Base-by-base conservation (phyloP, 2,797 vertebrate species). In the Macropodus opercularis region DNA sequence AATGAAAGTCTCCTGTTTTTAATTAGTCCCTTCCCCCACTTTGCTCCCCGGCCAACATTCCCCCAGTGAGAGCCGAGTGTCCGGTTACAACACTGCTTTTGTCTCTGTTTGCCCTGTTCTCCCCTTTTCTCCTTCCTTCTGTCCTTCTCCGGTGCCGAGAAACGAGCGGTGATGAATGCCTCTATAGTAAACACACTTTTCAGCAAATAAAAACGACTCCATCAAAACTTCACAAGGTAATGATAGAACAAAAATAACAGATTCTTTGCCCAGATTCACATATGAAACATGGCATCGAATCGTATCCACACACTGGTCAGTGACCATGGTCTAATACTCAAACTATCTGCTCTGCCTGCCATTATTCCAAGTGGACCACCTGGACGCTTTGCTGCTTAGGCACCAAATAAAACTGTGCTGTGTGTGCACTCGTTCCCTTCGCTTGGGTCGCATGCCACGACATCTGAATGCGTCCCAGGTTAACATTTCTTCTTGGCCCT, bases 1-100 rank as follows among this genome's bases (percentile, higher is more conserved):
- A 84, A 72, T 38, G 59, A 72, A 72, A 77, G 62, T 66, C 75
- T 79, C 75, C 73, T 83, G 80, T 87, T 88, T 90, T 89, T 90
- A 90, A 90, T 90, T 83, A 88, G 42, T 60, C 69, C 61, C 77
- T 15, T 32, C 72, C 77, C 64, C 76, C 53, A 32, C 72, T 62
- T 73, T 31, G 55, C 76, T 55, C 69, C 60, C 44, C 39, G 54
- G 70, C 69, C 68, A 73, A 68, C 80, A 79, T 83, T 80, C 80
- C 74, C 80, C 71, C 76, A 85, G 85, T 65, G 74, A 83, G 69
- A 75, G 63, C 77, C 71, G 51, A 32, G 74, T 84, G 83, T 89
- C 81, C 47, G 31, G 63, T 79, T 83, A 86, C 86, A 90, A 75
- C 79, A 63, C 59, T 4, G 72, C 81, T 80, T 84, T 87, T 86